Conservation (phyloP, 2,113 vertebrate genomes). For the Syrmaticus mikado region DNA sequence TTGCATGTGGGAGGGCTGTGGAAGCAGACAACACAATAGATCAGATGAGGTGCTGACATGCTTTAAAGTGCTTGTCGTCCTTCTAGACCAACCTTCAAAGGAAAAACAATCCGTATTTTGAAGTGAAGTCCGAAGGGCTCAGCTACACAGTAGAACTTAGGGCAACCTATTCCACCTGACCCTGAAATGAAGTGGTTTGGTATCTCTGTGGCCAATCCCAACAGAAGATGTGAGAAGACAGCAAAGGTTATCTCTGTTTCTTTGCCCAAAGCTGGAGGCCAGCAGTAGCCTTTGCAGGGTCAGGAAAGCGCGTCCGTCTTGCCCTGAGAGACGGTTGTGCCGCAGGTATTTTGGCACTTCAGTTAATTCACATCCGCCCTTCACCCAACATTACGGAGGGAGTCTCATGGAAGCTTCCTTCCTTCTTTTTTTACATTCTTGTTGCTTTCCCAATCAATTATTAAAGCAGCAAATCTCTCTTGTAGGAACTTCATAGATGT, state of each 20-base stretch:
- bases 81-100: not conserved
- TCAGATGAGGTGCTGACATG: slow-evolving; percentile 13
- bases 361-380: not conserved
- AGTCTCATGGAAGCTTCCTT: not conserved
- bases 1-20: not conserved
- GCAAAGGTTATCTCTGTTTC: not conserved
- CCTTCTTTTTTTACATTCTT: not conserved
- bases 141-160: not conserved
- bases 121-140: not conserved
- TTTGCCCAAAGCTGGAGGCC: slow-evolving; percentile 12
- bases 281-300: not conserved
- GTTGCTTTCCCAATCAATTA: slow-evolving; percentile 45
- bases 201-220: not conserved
- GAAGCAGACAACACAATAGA: slow-evolving; percentile 16
- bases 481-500: slow-evolving; percentile 38
- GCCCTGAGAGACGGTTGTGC: not conserved
- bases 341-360: not conserved
- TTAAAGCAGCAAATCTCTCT: slow-evolving; percentile 59
- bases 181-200: not conserved
- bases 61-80: slow-evolving; percentile 62
- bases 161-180: not conserved
- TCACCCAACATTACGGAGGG: not conserved
- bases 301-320: not conserved
- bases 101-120: not conserved
- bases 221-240: not conserved